phyloP scores from a whole-genome alignment of 2,113 vertebrate genomes.

The Alosa alosa region DNA sequence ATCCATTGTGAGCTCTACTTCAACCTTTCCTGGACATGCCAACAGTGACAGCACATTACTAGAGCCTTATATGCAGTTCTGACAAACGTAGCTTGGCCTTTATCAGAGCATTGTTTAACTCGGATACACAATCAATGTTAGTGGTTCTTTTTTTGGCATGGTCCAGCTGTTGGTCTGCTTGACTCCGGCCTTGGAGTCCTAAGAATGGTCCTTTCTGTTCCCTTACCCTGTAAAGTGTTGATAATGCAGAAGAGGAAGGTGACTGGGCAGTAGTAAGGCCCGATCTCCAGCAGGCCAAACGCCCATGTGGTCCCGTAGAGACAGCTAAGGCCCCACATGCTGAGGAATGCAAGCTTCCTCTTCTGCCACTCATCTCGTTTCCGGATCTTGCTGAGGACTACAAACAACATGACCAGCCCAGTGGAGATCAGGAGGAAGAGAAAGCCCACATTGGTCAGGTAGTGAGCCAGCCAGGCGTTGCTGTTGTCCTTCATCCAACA shows the following conservation, averaged over 20 bases:
- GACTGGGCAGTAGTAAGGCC: conserved; percentile 48
- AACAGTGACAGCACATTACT: background rate
- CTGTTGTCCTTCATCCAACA: conserved; percentile 65
- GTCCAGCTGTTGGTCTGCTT: background rate
- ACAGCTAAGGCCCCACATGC: conserved; percentile 75
- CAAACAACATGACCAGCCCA: conserved; percentile 64
- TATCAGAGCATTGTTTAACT: conserved; percentile 45
- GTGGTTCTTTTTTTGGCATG: background rate
- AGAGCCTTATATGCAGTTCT: background rate
- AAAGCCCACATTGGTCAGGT: conserved; percentile 55
- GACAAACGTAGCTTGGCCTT: background rate
- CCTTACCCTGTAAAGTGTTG: conserved; percentile 72
- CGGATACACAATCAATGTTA: conserved; percentile 46
- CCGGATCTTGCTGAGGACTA: conserved; percentile 62
- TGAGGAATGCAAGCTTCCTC: conserved; percentile 64
- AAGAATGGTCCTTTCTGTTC: background rate
- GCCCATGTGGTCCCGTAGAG: conserved; percentile 71
- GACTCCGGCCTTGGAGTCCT: background rate
- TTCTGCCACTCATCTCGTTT: conserved; percentile 61
- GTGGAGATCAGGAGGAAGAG: conserved; percentile 56
- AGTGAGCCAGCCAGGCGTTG: conserved; percentile 56
- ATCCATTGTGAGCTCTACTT: background rate
- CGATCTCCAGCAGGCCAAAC: conserved; percentile 62
- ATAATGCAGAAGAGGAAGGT: conserved; percentile 68
- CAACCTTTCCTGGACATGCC: background rate